Percentiles rank a stretch among this genome's conserved stretches.
These are phyloP conservation scores for silkworm (Bombyx mori) DNA, from an alignment of 1,140 invertebrate genomes.

Conservation along the genomic window ASM3026992v2 NC_085128.1:6209001-6209500, in stretches of 20 bases:
- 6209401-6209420: conserved; percentile 53
- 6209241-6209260: conserved; percentile 55
- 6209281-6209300: conserved; percentile 37
- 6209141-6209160: too few species aligned
- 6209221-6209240: conserved; percentile 53
- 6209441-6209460: conserved; percentile 33
- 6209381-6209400: conserved; percentile 43
- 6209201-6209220: conserved; percentile 34
- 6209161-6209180: too few species aligned
- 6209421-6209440: conserved; percentile 50
- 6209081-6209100: too few species aligned
- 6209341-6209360: conserved; percentile 30
- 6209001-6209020: too few species aligned
- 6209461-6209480: conserved; percentile 26
- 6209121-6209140: too few species aligned
- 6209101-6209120: too few species aligned
- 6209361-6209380: conserved; percentile 26
- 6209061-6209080: too few species aligned
- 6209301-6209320: conserved; percentile 54
- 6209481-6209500: conserved; percentile 47
- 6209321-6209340: conserved; percentile 41
- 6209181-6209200: conserved; percentile 1
- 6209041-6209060: too few species aligned
- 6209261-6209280: conserved; percentile 31
- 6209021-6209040: too few species aligned